These are phyloP conservation scores for Stenotaenia linearis DNA, from an alignment of 2,888 invertebrate species.

Conservation along the genomic window DNA sequence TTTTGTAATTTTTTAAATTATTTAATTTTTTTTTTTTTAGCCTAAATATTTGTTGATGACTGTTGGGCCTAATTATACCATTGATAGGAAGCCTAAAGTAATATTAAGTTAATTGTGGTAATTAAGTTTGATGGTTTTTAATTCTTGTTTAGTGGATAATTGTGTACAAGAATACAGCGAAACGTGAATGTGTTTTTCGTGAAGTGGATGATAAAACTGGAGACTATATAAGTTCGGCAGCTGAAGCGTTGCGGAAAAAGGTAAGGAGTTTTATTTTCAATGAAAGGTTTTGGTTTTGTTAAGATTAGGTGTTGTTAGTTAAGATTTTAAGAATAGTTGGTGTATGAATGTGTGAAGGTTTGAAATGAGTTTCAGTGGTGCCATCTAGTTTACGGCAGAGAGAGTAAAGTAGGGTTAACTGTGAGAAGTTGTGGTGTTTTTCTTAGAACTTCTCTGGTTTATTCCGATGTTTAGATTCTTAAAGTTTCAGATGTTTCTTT, in stretches of 20 bases:
- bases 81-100: background rate
- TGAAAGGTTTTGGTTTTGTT: background rate
- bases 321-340: too few species aligned
- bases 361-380: background rate
- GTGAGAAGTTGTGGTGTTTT: too few species aligned
- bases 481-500: too few species aligned
- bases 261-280: background rate
- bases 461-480: too few species aligned
- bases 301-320: too few species aligned
- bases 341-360: too few species aligned
- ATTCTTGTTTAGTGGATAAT: constrained; percentile 21
- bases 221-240: background rate
- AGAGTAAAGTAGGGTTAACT: too few species aligned
- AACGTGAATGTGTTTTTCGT: constrained; percentile 21
- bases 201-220: constrained; percentile 24
- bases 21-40: background rate
- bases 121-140: background rate
- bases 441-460: too few species aligned
- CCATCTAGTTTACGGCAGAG: background rate
- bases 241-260: background rate
- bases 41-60: constrained; percentile 3
- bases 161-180: constrained; percentile 18
- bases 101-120: background rate
- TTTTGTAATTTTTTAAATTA: too few species aligned
- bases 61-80: background rate